These are phyloP conservation scores for Aptenodytes patagonicus DNA, from an alignment of 2,113 vertebrate species.

Conservation along the genomic window DNA sequence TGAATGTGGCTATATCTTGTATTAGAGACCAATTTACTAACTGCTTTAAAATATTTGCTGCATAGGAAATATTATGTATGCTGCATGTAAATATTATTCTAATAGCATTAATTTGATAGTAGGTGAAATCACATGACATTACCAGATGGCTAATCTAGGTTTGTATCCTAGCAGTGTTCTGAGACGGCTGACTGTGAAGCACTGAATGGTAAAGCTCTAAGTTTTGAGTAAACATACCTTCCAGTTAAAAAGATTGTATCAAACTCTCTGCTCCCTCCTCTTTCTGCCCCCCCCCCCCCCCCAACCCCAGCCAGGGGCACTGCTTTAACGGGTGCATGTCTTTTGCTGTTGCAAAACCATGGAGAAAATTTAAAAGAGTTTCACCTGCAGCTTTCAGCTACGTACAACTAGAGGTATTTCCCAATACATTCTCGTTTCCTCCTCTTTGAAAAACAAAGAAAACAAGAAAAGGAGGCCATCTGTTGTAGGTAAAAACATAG, in stretches of 20 bases:
- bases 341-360: background rate
- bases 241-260: background rate
- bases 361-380: background rate
- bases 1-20: background rate
- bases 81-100: background rate
- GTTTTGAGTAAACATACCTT: background rate
- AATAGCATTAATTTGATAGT: background rate
- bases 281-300: fast-evolving
- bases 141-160: background rate
- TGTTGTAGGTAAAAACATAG: background rate
- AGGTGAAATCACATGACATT: background rate
- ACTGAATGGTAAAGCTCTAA: background rate
- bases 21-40: background rate
- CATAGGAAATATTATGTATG: background rate
- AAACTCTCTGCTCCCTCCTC: background rate
- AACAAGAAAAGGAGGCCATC: background rate
- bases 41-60: background rate
- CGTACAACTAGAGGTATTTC: background rate
- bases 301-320: background rate
- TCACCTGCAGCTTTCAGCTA: background rate
- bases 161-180: background rate
- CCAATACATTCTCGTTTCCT: background rate
- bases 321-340: background rate
- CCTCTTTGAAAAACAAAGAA: background rate
- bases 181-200: background rate